Evolutionary conservation across 2,888 invertebrate genomes (phyloP).

Genomic region (Lacanobia oleracea): DNA sequence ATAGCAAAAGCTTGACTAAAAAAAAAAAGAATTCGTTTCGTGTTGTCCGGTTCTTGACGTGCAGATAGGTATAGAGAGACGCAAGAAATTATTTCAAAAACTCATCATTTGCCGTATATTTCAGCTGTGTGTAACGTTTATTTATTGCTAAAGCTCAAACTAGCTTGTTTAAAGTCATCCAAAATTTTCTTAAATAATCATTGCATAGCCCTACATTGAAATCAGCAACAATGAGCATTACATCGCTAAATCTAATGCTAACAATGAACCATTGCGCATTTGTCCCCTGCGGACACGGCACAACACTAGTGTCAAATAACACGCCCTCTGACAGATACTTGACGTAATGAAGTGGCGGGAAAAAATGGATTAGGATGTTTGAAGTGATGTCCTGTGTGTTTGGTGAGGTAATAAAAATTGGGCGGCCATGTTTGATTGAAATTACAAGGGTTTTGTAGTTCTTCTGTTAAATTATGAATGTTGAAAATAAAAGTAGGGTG

Average conservation of each 20-base stretch:
- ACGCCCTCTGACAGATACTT: slow-evolving; percentile 62
- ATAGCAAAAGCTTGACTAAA: too few relatives aligned
- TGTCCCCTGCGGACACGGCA: slow-evolving; percentile 62
- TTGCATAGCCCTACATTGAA: slow-evolving; percentile 40
- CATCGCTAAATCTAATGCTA: slow-evolving; percentile 69
- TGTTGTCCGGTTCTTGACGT: too few relatives aligned
- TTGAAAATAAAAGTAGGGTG: not conserved
- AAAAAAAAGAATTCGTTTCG: too few relatives aligned
- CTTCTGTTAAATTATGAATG: too few relatives aligned
- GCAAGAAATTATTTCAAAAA: too few relatives aligned
- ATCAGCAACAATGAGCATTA: slow-evolving; percentile 58
- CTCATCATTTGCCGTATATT: too few relatives aligned
- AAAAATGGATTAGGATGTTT: slow-evolving; percentile 45
- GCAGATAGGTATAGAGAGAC: too few relatives aligned
- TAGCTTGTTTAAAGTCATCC: too few relatives aligned
- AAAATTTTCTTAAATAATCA: too few relatives aligned
- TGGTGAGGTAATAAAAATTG: slow-evolving; percentile 6
- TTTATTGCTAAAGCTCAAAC: too few relatives aligned
- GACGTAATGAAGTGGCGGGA: slow-evolving; percentile 56
- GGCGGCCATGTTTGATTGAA: not conserved
- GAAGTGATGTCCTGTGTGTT: slow-evolving; percentile 11
- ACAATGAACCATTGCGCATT: slow-evolving; percentile 75
- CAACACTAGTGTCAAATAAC: slow-evolving; percentile 50
- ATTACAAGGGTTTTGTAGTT: not conserved
- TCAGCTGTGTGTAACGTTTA: too few relatives aligned